Conservation (phyloP, 2,888 invertebrate species). For the Limenitis camilla region DNA sequence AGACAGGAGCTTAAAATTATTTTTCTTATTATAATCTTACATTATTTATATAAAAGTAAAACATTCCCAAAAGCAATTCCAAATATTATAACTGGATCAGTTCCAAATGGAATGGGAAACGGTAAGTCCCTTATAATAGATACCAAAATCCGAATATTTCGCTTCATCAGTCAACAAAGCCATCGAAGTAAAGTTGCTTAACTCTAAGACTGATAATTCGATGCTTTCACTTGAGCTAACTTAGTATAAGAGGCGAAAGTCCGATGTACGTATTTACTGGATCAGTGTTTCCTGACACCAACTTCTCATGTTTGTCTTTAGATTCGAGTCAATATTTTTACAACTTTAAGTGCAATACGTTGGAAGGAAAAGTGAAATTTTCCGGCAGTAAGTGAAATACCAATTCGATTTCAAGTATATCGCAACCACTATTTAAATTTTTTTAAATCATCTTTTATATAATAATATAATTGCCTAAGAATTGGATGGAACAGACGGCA, state of each 20-base stretch:
- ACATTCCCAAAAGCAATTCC: background rate
- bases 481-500: too few relatives aligned
- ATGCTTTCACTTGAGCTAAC: slow-evolving; percentile 17
- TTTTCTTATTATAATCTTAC: background rate
- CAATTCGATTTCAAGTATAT: too few relatives aligned
- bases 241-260: slow-evolving; percentile 8
- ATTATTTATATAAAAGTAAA: background rate
- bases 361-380: background rate
- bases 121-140: slow-evolving; percentile 23
- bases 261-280: slow-evolving; percentile 2
- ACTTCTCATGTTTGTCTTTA: background rate
- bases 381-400: too few relatives aligned
- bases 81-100: slow-evolving; percentile 18
- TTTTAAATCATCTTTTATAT: too few relatives aligned
- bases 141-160: slow-evolving; percentile 16
- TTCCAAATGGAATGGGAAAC: slow-evolving; percentile 26
- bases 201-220: slow-evolving; percentile 21
- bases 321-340: background rate
- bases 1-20: background rate
- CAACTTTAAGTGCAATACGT: background rate
- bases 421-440: too few relatives aligned
- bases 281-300: background rate
- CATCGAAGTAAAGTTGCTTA: slow-evolving; percentile 17
- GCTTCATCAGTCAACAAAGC: slow-evolving; percentile 22
- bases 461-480: too few relatives aligned